Percentiles rank a stretch among this genome's conserved stretches.
Conservation (phyloP, 2,113 vertebrate genomes). For the Coracopsis vasa region DNA sequence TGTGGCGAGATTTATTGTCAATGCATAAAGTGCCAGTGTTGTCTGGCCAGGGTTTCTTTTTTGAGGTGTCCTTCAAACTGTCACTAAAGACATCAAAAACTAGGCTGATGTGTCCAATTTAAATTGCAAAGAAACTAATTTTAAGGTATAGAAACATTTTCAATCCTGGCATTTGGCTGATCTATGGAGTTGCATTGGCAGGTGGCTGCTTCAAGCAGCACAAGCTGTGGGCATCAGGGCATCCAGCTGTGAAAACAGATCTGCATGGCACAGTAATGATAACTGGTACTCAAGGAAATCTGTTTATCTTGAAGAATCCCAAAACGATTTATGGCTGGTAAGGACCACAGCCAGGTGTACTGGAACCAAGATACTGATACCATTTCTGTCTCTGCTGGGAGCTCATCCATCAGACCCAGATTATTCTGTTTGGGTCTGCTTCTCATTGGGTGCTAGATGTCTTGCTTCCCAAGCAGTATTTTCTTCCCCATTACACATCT, state of each 20-base stretch:
- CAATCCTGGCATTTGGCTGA: conserved; percentile 35
- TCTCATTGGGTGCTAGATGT: not conserved
- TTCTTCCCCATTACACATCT: not conserved
- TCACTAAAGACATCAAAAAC: conserved; percentile 29
- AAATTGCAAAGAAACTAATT: conserved; percentile 27
- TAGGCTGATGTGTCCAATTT: conserved; percentile 11
- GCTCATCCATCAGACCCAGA: not conserved
- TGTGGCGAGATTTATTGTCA: conserved; percentile 23
- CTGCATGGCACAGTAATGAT: not conserved
- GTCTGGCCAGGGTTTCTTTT: not conserved
- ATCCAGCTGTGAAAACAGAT: conserved; percentile 40
- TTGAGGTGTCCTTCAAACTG: conserved; percentile 16
- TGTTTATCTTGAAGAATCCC: not conserved
- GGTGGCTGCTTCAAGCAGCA: conserved; percentile 43
- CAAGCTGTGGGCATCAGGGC: conserved; percentile 20
- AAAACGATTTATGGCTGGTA: not conserved
- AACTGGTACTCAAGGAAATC: not conserved
- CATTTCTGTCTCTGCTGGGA: not conserved
- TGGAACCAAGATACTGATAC: not conserved
- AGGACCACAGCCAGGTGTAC: not conserved
- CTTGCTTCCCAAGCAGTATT: not conserved
- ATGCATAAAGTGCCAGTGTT: not conserved
- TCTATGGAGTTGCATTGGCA: conserved; percentile 32
- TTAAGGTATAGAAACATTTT: not conserved
- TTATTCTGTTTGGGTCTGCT: not conserved